phyloP scores from a whole-genome alignment of 2,888 invertebrate genomes.

The Agonopterix heracliana region DNA sequence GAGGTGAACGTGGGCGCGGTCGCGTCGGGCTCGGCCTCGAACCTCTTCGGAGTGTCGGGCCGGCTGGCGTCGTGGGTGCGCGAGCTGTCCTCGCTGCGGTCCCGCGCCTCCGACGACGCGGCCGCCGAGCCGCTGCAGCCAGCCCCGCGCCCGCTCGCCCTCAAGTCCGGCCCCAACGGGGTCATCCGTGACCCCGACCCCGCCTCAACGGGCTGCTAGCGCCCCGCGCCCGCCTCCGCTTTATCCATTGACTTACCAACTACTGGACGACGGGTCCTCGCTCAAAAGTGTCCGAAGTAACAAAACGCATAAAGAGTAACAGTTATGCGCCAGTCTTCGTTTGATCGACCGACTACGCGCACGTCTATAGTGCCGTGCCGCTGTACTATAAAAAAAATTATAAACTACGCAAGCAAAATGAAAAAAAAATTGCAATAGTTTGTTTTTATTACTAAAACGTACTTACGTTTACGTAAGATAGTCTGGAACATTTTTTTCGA shows the following conservation, averaged over 20 bases:
- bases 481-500: too few relatives aligned
- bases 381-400: too few relatives aligned
- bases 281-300: background rate
- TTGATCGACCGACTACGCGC: too few relatives aligned
- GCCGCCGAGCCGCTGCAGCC: conserved; percentile 50
- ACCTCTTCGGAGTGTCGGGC: conserved; percentile 70
- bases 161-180: conserved; percentile 39
- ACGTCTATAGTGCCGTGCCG: too few relatives aligned
- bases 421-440: too few relatives aligned
- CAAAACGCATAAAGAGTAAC: too few relatives aligned
- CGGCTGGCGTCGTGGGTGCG: conserved; percentile 71
- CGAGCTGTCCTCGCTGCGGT: conserved; percentile 64
- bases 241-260: too few relatives aligned
- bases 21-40: conserved; percentile 64
- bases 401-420: too few relatives aligned
- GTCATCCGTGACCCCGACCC: conserved; percentile 29
- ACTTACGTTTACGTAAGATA: too few relatives aligned
- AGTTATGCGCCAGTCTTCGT: too few relatives aligned
- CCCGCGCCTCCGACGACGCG: conserved; percentile 54
- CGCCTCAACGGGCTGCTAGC: conserved; percentile 23
- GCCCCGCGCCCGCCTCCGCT: conserved; percentile 6
- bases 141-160: conserved; percentile 15
- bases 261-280: too few relatives aligned
- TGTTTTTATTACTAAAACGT: too few relatives aligned
- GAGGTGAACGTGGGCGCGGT: conserved; percentile 69